Conservation (phyloP, 37 sponge, comb jelly and placozoan genomes). For the Spongilla lacustris region DNA sequence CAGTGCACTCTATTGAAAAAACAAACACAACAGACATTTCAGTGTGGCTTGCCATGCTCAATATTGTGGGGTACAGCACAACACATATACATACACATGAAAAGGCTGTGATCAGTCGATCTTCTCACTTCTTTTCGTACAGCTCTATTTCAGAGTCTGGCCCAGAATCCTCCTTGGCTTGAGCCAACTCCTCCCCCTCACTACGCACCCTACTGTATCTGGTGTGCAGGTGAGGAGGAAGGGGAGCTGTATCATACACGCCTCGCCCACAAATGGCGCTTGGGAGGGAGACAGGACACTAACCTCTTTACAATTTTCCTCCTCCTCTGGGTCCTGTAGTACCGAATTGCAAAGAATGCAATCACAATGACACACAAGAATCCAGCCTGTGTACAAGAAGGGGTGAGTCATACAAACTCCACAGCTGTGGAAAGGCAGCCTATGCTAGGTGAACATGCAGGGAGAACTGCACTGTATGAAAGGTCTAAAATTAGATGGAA, state of each 20-base stretch:
- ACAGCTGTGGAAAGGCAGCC: no score
- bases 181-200: neutral
- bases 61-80: neutral
- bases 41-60: neutral
- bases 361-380: neutral
- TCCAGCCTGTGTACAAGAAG: neutral
- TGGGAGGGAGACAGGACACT: no score
- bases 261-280: no score
- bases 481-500: no score
- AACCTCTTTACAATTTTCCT: neutral
- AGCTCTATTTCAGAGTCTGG: neutral
- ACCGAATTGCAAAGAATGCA: neutral
- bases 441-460: no score
- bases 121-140: neutral
- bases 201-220: neutral
- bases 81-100: neutral
- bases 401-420: neutral
- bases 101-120: neutral
- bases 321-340: neutral
- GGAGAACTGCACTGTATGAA: no score
- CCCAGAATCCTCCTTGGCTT: neutral
- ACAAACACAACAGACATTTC: neutral
- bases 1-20: neutral
- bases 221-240: neutral
- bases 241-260: neutral